Evolutionary conservation across 2,113 vertebrate genomes (phyloP), one percentile per base, ranked within the genome.

Genomic region (Carlito syrichta): DNA sequence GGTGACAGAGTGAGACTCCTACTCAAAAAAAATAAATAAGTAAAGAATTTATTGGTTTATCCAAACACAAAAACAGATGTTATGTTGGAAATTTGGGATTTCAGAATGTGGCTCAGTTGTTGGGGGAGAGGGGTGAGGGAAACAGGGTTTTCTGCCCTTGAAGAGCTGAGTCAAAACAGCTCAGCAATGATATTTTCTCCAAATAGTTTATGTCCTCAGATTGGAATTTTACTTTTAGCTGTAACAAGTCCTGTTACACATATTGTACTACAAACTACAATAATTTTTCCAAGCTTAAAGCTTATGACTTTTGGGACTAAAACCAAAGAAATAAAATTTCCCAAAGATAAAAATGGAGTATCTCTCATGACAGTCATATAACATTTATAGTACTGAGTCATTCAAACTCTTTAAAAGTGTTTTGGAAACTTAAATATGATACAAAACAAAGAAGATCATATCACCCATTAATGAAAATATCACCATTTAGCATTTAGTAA

Each of bases 301-400:
- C 45, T 69, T 68, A 84, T 52, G 40, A 40, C n/a, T 50, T 82
- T 86, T 11, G 3, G 38, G 52, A 50, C 8, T 71, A 94, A 97
- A 92, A 56, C 50, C 52, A 95, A 95, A 40, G 11, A 97, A 96
- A 84, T 86, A 87, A 43, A 86, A 94, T 66, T 87, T 92, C 22
- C 71, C 25, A 76, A 87, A 91, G 71, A 77, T 40, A 90, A 88
- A 93, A 93, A 56, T 52, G 17, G 38, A 71, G 22, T 85, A 74
- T 92, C 6, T 94, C 27, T 83, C 79, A 30, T 45, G 62, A 63
- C 38, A 96, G 50, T 32, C 60, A 25, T 82, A 45, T 76, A 81
- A 88, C 20, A 91, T 86, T 90, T 54, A 91, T 22, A 48, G 52
- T 62, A 74, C 20, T 50, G 23, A 73, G 76, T 77, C 32, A 86